Percentiles rank a stretch among this genome's conserved stretches.
phyloP scores from a whole-genome alignment of 2,888 invertebrate species.

The Pterostichus niger region DNA sequence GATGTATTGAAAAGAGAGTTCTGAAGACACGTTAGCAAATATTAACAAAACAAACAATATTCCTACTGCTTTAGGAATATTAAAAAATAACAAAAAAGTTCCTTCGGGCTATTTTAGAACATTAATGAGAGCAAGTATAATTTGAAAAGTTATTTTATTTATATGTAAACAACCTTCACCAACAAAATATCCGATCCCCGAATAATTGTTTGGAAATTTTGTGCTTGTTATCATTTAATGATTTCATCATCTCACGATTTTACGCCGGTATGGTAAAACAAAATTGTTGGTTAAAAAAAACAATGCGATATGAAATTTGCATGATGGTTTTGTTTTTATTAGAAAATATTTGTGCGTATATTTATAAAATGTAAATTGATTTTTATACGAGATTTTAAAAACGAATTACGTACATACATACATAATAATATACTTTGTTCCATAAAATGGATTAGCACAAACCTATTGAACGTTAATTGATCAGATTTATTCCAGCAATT shows the following conservation, averaged over 20 bases:
- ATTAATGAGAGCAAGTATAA: not conserved
- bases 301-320: no score
- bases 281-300: no score
- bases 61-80: constrained; percentile 12
- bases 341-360: no score
- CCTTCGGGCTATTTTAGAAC: constrained; percentile 32
- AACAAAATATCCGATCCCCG: not conserved
- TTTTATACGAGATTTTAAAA: no score
- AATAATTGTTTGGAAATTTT: constrained; percentile 8
- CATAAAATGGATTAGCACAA: no score
- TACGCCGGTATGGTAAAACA: no score
- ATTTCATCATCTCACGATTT: not conserved
- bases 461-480: no score
- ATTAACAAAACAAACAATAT: constrained; percentile 35
- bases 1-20: constrained; percentile 1
- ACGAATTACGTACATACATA: no score
- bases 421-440: no score
- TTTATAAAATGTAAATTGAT: no score
- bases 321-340: no score
- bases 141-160: constrained; percentile 32
- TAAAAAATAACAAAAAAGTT: constrained; percentile 33
- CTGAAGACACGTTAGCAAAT: constrained; percentile 24
- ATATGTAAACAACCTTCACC: constrained; percentile 21
- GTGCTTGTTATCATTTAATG: constrained; percentile 3
- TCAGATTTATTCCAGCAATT: no score